These are phyloP conservation scores for Eulacestoma nigropectus DNA, from an alignment of 2,113 vertebrate species.

Conservation along the genomic window DNA sequence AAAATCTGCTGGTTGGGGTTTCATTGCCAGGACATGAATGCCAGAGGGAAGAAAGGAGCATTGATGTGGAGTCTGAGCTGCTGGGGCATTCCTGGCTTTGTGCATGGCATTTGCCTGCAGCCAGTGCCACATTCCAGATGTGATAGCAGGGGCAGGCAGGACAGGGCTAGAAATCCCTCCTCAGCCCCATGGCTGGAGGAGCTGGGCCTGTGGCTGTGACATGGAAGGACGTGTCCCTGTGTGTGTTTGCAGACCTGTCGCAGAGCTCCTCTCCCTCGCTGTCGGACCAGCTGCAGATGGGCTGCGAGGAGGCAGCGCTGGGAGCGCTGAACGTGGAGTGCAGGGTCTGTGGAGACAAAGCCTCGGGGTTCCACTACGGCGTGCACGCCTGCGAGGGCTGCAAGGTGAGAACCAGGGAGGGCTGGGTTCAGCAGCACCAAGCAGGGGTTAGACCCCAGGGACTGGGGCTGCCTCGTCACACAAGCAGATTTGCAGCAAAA, in stretches of 20 bases:
- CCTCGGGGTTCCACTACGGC: slow-evolving; percentile 96
- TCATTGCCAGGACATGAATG: not conserved
- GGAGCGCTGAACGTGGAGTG: slow-evolving; percentile 88
- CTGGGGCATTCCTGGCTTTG: not conserved
- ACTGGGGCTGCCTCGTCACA: not conserved
- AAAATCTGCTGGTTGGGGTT: not conserved
- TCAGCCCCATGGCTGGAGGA: not conserved
- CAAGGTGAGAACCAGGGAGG: slow-evolving; percentile 76
- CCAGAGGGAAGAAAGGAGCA: not conserved
- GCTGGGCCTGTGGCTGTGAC: not conserved
- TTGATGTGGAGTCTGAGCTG: not conserved
- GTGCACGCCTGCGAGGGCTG: slow-evolving; percentile 97
- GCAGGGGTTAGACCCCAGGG: not conserved
- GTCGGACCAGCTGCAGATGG: slow-evolving; percentile 87
- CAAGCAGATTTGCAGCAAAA: not conserved
- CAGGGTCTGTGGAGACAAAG: slow-evolving; percentile 93
- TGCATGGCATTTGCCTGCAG: not conserved
- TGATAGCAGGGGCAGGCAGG: not conserved
- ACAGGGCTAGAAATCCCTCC: not conserved
- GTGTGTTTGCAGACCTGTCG: slow-evolving; percentile 76
- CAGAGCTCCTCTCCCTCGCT: slow-evolving; percentile 84
- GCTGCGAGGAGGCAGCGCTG: slow-evolving; percentile 75
- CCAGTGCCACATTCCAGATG: not conserved
- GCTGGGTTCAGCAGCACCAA: not conserved
- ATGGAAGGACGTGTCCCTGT: not conserved